These are phyloP conservation scores for Tympanuchus pallidicinctus DNA, from an alignment of 2,113 vertebrate genomes.

Conservation along the genomic window DNA sequence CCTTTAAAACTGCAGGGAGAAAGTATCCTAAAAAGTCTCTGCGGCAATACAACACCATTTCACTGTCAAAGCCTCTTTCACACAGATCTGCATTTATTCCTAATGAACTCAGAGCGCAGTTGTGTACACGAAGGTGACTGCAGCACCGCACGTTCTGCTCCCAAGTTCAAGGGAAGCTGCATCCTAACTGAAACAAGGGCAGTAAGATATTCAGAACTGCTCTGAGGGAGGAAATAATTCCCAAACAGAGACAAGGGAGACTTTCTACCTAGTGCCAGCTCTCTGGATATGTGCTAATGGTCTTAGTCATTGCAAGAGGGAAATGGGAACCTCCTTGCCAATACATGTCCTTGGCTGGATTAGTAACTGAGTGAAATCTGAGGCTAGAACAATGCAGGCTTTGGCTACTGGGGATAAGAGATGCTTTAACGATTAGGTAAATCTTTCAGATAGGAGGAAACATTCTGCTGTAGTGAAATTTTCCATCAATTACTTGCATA, in stretches of 20 bases:
- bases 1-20: background rate
- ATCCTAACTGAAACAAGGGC: background rate
- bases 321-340: slow-evolving; percentile 34
- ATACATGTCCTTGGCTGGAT: background rate
- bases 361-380: background rate
- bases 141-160: background rate
- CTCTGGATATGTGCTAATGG: slow-evolving; percentile 19
- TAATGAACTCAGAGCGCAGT: background rate
- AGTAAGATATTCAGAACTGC: background rate
- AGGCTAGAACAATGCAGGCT: slow-evolving; percentile 18
- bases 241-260: background rate
- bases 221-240: background rate
- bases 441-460: background rate
- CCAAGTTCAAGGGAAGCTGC: background rate
- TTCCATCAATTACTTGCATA: background rate
- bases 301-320: background rate
- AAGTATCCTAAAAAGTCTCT: background rate
- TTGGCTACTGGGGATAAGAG: slow-evolving; percentile 12
- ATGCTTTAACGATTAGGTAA: slow-evolving; percentile 16
- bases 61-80: background rate
- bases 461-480: background rate
- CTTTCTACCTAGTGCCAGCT: slow-evolving; percentile 15
- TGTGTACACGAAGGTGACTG: background rate
- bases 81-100: background rate
- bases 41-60: background rate